A percentile compares a stretch with the other conserved stretches of the same genome.
These are phyloP conservation scores for Drosophila pseudoobscura DNA, from an alignment of 1,140 invertebrate species.

Conservation along the genomic window DNA sequence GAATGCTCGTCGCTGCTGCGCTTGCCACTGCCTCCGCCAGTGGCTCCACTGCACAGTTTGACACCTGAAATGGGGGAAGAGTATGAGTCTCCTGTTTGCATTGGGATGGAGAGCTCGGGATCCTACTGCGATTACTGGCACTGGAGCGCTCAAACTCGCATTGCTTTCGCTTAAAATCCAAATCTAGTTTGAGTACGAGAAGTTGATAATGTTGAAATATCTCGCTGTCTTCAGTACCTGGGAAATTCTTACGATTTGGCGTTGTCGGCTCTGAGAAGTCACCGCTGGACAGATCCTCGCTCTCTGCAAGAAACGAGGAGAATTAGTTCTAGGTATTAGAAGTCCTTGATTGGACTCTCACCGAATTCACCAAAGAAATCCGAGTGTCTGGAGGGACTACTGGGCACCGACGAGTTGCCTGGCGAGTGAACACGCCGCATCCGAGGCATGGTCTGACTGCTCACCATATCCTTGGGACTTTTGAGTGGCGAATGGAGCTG, in stretches of 20 bases:
- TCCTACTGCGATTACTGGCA: slow-evolving; percentile 64
- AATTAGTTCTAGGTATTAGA: too few species aligned
- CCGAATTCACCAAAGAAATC: slow-evolving; percentile 85
- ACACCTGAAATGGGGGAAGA: slow-evolving; percentile 25
- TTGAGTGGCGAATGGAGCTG: slow-evolving; percentile 69
- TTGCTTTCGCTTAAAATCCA: slow-evolving; percentile 89
- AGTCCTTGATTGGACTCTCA: slow-evolving; percentile 16
- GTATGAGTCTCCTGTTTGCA: background rate
- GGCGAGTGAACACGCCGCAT: slow-evolving; percentile 65
- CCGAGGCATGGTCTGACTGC: slow-evolving; percentile 43
- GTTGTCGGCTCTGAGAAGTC: slow-evolving; percentile 79
- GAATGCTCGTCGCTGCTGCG: slow-evolving; percentile 72
- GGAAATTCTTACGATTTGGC: slow-evolving; percentile 72
- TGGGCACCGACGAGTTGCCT: slow-evolving; percentile 86
- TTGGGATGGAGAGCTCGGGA: background rate
- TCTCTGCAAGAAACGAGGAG: slow-evolving; percentile 52
- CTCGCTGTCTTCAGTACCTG: slow-evolving; percentile 84
- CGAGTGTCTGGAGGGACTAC: slow-evolving; percentile 87
- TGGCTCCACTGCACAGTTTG: slow-evolving; percentile 54
- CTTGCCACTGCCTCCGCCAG: slow-evolving; percentile 76
- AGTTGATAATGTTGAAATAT: slow-evolving; percentile 86
- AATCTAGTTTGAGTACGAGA: slow-evolving; percentile 87
- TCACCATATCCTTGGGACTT: slow-evolving; percentile 68
- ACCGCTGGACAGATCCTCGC: slow-evolving; percentile 82
- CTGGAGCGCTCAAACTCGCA: slow-evolving; percentile 87